These are phyloP conservation scores for Caiman crocodilus DNA, from an alignment of 2,797 vertebrate species.

Conservation along the genomic window DNA sequence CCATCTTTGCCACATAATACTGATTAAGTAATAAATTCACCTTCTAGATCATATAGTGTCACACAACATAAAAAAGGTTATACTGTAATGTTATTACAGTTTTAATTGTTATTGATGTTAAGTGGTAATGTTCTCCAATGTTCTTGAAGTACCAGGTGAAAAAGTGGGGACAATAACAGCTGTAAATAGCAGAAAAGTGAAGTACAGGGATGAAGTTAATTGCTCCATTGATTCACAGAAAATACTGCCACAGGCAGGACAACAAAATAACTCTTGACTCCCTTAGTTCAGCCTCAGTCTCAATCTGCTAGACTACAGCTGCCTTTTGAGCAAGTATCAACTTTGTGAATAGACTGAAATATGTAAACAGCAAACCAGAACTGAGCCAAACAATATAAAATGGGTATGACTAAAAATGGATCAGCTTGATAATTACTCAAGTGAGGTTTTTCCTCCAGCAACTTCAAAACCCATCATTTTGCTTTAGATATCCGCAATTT, in stretches of 20 bases:
- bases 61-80: not conserved
- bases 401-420: not conserved
- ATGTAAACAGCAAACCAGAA: not conserved
- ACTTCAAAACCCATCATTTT: not conserved
- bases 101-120: too few species aligned
- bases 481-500: not conserved
- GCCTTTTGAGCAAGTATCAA: not conserved
- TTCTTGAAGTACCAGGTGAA: not conserved
- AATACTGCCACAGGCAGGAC: not conserved
- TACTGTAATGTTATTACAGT: too few species aligned
- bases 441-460: not conserved
- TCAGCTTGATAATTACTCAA: fast-evolving
- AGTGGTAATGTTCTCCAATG: not conserved
- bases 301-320: not conserved
- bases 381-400: not conserved
- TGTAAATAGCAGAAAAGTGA: not conserved
- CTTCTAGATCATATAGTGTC: not conserved
- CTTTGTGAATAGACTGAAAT: not conserved
- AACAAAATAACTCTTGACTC: not conserved
- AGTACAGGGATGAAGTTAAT: not conserved
- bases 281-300: not conserved
- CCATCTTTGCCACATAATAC: not conserved
- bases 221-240: not conserved
- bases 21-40: not conserved
- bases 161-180: not conserved